Base-by-base conservation (phyloP, 2,797 vertebrate species). In the Falco peregrinus region DNA sequence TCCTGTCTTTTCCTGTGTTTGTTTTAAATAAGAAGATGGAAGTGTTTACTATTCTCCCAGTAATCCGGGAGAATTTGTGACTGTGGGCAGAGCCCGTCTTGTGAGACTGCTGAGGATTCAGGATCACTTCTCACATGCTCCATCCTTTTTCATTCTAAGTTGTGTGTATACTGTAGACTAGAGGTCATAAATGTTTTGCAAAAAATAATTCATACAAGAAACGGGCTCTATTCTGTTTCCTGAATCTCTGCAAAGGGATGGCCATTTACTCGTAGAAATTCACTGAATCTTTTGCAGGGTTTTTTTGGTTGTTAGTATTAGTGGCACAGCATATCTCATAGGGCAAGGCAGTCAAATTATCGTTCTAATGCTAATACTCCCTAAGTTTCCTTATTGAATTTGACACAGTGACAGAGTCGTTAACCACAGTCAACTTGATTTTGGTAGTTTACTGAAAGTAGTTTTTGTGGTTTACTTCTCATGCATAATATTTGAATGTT, bases 181-280 rank as follows among this genome's bases (percentile, higher is more conserved):
- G 21, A 89, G 87, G 70, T 71, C 54, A 43, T 68, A 76, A 88
- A 59, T 65, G 35, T 50, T 57, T 86, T 63, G 21, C 48, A 81
- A 67, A 69, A 95, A 92, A 90, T 89, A 94, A 92, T 95, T 94
- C 54, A 86, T 90, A 37, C 43, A 86, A 56, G 53, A 81, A 88
- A 63, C 73, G 61, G 33, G 50, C 21, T 92, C 31, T 71, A 16
- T 88, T 84, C 43, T 84, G 61, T 48, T 51, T 71, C 54, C 54
- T 76, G 65, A 76, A 59, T 79, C 31, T 73, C 69, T 90, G 33
- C 5, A 2, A 75, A 91, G 35, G 18, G n/a, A 10, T 35, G 45
- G 50, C 13, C 37, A 29, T 81, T 95, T 91, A 33, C 39, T 89
- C 3, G 7, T 11, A 50, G 43, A 85, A 93, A 89, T 53, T 45